Percentiles rank a stretch among this genome's conserved stretches.
These are phyloP conservation scores for Dinocampus coccinellae DNA, from an alignment of 2,888 invertebrate genomes.

Conservation along the genomic window DNA sequence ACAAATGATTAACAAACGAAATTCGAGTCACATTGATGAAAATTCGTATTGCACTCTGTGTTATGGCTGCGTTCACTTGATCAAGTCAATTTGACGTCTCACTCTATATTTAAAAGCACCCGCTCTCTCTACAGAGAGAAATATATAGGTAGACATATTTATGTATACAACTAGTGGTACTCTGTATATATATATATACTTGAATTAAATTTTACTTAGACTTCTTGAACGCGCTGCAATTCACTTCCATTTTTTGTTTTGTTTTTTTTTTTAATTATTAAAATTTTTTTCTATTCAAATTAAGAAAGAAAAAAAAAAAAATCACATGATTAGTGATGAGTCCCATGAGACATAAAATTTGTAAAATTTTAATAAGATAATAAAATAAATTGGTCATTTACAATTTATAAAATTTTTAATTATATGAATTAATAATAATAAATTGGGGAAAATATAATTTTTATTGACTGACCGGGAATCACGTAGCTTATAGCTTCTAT, in stretches of 20 bases:
- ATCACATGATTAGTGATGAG: too few relatives aligned
- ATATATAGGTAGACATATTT: too few relatives aligned
- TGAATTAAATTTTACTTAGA: not conserved
- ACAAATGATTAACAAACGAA: not conserved
- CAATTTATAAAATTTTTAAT: too few relatives aligned
- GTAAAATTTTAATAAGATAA: too few relatives aligned
- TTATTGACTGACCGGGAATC: conserved; percentile 76
- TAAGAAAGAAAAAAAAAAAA: too few relatives aligned
- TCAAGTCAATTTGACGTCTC: not conserved
- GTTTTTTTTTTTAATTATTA: too few relatives aligned
- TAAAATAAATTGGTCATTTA: too few relatives aligned
- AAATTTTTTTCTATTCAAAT: too few relatives aligned
- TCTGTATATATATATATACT: too few relatives aligned
- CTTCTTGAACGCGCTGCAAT: conserved; percentile 29
- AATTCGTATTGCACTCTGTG: conserved; percentile 33
- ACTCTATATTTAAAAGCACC: not conserved
- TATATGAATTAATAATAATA: not conserved
- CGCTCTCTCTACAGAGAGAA: too few relatives aligned
- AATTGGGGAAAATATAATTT: not conserved
- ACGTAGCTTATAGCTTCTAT: conserved; percentile 76
- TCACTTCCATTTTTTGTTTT: conserved; percentile 27
- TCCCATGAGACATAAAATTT: too few relatives aligned
- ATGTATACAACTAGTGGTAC: not conserved
- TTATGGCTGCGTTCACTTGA: conserved; percentile 27
- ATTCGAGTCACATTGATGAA: conserved; percentile 30